These are phyloP conservation scores for Zhuqinia jingwanae DNA, from an alignment of 2,888 invertebrate species.

Conservation along the genomic window DNA sequence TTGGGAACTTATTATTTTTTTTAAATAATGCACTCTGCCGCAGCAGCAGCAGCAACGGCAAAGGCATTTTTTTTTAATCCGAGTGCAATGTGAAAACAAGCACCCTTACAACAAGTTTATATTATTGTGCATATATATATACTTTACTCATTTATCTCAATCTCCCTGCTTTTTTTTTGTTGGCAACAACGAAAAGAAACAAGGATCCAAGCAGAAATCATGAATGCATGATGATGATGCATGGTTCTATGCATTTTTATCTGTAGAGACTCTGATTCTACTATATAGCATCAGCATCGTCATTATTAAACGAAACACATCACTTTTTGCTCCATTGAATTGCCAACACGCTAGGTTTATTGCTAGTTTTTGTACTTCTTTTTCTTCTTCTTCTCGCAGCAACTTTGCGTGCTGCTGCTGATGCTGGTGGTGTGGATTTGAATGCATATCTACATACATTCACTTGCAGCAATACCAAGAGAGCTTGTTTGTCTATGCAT, in stretches of 20 bases:
- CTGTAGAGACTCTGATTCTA: too few species aligned
- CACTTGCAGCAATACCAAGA: not conserved
- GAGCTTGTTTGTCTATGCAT: not conserved
- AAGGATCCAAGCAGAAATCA: not conserved
- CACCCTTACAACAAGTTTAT: slow-evolving; percentile 1
- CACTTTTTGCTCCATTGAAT: slow-evolving; percentile 1
- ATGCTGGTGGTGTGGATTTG: not conserved
- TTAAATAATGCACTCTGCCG: too few species aligned
- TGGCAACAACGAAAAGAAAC: slow-evolving; percentile 20
- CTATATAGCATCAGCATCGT: not conserved
- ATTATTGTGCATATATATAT: slow-evolving; percentile 6
- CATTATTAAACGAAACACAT: slow-evolving; percentile 13
- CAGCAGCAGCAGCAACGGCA: not conserved
- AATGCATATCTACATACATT: not conserved
- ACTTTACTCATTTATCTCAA: slow-evolving; percentile 10
- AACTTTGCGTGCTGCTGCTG: not conserved
- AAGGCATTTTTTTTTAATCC: too few species aligned
- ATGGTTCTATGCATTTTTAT: slow-evolving; percentile 3
- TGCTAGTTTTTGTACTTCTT: not conserved
- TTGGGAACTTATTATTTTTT: not conserved
- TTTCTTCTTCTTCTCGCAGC: not conserved
- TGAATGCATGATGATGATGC: not conserved
- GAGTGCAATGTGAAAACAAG: slow-evolving; percentile 28
- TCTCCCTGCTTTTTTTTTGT: slow-evolving; percentile 19
- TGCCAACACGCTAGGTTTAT: not conserved